Base-by-base conservation (phyloP, 2,888 invertebrate genomes). In the Dolomedes plantarius region DNA sequence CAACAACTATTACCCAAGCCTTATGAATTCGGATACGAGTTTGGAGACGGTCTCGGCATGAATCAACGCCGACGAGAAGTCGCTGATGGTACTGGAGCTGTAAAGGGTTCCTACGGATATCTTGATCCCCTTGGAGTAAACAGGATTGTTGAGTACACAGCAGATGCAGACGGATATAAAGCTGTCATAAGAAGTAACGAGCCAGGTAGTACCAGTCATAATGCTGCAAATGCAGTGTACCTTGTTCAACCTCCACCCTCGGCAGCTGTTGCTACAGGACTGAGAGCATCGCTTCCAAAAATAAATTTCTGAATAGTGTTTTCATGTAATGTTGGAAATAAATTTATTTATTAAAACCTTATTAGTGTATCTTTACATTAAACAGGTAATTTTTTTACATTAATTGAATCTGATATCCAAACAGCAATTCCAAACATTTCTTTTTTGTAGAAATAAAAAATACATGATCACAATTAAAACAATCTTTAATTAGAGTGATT, bases 101-200 rank as follows among this genome's bases (percentile, higher is more conserved):
- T 83, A 13, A 64, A 29, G 1, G 83, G 83, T 9, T 29, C 23
- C 1, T 83, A 83, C 9, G 83, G 83, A 36, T 83, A 76, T 83
- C 0, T 50, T 3, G 83, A 83, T 23, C 76, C 72, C 1, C 13
- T 65, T 0, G 76, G 76, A 0, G 27, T 75, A 23, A 69, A 72
- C 32, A 76, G 83, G 39, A 65, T 64, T 0, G 83, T 83, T 6
- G 76, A 83, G 65, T 83, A 83, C 39, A 77, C 31, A 9, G 83
- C 83, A 6, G 83, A 72, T 6, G 32, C 9, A 11, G 65, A 76
- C 36, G 83, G 76, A n/a, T 83, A 72, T 72, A 75, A 64, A 2
- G 83, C 76, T 19, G 29, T 76, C 2, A 41, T 83, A 9, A 46
- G 36, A 2, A 76, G 76, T 76, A 83, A 83, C 36, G 83, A 83